Evolutionary conservation across 2,113 vertebrate species (phyloP).

Genomic region (Gopherus evgoodei): DNA sequence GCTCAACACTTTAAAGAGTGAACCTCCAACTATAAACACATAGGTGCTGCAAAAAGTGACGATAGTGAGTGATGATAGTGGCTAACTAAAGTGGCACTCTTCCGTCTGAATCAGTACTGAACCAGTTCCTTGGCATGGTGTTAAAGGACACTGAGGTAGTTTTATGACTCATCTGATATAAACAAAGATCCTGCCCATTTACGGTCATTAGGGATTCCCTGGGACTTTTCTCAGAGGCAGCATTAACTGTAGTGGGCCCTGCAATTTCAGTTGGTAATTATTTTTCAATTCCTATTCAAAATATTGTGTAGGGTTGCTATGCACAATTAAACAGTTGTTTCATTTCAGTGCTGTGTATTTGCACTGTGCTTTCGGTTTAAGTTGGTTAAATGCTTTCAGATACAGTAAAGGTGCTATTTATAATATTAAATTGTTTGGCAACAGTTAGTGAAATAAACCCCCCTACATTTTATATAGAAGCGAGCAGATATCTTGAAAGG

Average conservation of each 20-base stretch:
- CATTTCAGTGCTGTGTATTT: not conserved
- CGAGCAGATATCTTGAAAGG: constrained; percentile 1
- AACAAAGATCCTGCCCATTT: not conserved
- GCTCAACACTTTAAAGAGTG: fast-evolving
- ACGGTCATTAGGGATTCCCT: fast-evolving
- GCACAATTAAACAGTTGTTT: not conserved
- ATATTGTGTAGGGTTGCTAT: not conserved
- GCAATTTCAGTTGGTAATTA: not conserved
- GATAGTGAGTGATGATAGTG: not conserved
- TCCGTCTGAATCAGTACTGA: not conserved
- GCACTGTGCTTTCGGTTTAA: not conserved
- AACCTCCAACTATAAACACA: fast-evolving
- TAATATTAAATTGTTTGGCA: not conserved
- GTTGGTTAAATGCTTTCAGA: not conserved
- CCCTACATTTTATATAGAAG: not conserved
- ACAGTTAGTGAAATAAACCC: not conserved
- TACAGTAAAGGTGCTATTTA: not conserved
- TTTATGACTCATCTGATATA: not conserved
- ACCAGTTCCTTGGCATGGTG: not conserved
- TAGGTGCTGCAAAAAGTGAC: not conserved
- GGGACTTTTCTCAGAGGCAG: not conserved
- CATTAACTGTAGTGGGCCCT: not conserved
- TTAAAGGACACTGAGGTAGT: fast-evolving
- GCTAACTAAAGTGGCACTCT: not conserved
- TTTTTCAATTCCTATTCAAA: not conserved